These are phyloP conservation scores for Sebastes diploproa DNA, from an alignment of 2,797 vertebrate genomes.

Conservation along the genomic window DNA sequence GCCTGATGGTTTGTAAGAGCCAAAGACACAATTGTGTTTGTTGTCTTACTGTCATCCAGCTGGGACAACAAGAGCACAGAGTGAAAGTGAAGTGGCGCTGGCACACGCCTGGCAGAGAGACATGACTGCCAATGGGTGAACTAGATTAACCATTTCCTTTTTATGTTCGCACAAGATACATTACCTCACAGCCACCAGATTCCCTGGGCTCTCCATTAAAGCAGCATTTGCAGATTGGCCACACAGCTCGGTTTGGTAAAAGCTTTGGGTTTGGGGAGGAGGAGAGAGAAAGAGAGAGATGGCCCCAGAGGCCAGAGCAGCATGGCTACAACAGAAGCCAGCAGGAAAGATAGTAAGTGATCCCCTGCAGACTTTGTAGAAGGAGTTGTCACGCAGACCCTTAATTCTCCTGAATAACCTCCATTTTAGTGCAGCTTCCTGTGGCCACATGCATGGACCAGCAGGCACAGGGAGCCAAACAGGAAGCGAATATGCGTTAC, in stretches of 20 bases:
- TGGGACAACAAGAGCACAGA: not conserved
- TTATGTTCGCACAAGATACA: slow-evolving; percentile 28
- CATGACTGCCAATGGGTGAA: not conserved
- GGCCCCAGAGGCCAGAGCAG: not conserved
- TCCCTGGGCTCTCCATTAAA: not conserved
- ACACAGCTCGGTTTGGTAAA: not conserved
- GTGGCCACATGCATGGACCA: not conserved
- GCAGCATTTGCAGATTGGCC: slow-evolving; percentile 8
- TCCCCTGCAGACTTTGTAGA: not conserved
- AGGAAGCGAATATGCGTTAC: slow-evolving; percentile 56
- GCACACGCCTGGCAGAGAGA: not conserved
- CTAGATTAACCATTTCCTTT: not conserved
- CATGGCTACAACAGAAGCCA: not conserved
- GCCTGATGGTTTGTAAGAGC: slow-evolving; percentile 23
- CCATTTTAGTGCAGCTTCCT: slow-evolving; percentile 40
- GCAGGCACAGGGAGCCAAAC: slow-evolving; percentile 27
- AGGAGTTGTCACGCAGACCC: not conserved
- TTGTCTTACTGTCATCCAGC: slow-evolving; percentile 9
- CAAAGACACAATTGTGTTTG: slow-evolving; percentile 2
- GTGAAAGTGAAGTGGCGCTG: not conserved
- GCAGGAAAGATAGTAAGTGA: not conserved
- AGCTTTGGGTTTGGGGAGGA: not conserved
- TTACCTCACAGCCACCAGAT: not conserved
- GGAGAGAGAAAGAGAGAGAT: not conserved
- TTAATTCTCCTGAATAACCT: not conserved